Percentiles rank a stretch among this genome's conserved stretches.
Conservation (phyloP, 2,888 invertebrate species). For the Lacanobia oleracea region DNA sequence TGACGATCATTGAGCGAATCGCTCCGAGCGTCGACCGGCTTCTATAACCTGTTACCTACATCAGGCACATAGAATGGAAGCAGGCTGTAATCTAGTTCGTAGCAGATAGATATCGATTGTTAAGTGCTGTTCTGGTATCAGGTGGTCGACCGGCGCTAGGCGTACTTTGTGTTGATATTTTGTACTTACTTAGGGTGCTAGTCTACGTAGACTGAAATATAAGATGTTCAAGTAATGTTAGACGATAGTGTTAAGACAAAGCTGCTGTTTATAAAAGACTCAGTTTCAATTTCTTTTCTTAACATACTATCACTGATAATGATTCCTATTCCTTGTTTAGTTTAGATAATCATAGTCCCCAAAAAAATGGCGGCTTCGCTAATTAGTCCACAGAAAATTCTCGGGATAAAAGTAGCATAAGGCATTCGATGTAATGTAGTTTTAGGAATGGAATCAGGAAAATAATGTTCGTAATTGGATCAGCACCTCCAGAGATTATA, state of each 20-base stretch:
- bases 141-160: conserved; percentile 23
- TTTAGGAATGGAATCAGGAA: too few species aligned
- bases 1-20: conserved; percentile 54
- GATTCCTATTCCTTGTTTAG: too few species aligned
- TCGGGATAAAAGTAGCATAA: not conserved
- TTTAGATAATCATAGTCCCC: too few species aligned
- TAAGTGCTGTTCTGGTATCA: conserved; percentile 28
- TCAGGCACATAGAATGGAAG: conserved; percentile 45
- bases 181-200: not conserved
- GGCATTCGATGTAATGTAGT: too few species aligned
- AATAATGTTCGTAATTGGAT: too few species aligned
- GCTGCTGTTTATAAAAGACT: not conserved
- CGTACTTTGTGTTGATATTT: conserved; percentile 12
- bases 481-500: not conserved
- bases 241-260: not conserved
- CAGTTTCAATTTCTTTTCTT: conserved; percentile 2
- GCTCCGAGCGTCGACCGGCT: conserved; percentile 51
- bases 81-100: conserved; percentile 55
- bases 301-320: too few species aligned
- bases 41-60: conserved; percentile 49
- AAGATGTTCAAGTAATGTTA: conserved; percentile 2
- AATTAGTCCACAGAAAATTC: not conserved
- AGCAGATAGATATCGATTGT: conserved; percentile 42
- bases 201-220: conserved; percentile 6
- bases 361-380: too few species aligned